phyloP scores from a whole-genome alignment of 2,797 vertebrate species.

The Iguana delicatissima region DNA sequence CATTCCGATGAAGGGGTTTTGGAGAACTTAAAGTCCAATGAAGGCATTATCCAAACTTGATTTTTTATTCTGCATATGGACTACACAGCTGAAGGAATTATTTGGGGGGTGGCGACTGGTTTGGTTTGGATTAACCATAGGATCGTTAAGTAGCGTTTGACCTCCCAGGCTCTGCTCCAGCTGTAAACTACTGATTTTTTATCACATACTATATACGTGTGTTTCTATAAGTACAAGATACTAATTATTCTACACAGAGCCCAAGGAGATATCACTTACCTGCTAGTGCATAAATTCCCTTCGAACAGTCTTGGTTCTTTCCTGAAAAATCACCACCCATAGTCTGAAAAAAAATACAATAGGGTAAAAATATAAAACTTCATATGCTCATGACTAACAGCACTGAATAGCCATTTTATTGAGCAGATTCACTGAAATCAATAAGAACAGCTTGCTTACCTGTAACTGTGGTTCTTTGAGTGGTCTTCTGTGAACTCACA shows the following conservation, averaged over 20 bases:
- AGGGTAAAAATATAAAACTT: background rate
- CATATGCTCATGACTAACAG: background rate
- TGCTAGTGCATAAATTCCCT: conserved; percentile 96
- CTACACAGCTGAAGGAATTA: no score
- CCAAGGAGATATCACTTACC: conserved; percentile 78
- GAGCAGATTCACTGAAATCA: background rate
- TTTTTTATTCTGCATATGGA: no score
- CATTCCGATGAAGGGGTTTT: no score
- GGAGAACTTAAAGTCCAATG: no score
- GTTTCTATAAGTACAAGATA: no score
- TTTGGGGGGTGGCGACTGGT: no score
- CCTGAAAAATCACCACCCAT: conserved; percentile 99
- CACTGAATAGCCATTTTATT: background rate
- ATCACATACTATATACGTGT: background rate
- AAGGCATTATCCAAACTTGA: no score
- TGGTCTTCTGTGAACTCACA: no score
- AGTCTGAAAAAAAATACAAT: conserved; percentile 83
- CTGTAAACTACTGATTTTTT: background rate
- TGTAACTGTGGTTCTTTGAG: no score
- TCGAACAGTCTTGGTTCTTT: conserved; percentile 98
- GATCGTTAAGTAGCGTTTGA: background rate
- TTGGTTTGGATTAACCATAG: background rate
- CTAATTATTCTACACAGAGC: background rate
- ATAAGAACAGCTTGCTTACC: no score
- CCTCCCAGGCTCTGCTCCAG: background rate